A percentile compares a stretch with the other conserved stretches of the same genome.
Evolutionary conservation across 2,113 vertebrate genomes (phyloP).

Genomic region (human): DNA sequence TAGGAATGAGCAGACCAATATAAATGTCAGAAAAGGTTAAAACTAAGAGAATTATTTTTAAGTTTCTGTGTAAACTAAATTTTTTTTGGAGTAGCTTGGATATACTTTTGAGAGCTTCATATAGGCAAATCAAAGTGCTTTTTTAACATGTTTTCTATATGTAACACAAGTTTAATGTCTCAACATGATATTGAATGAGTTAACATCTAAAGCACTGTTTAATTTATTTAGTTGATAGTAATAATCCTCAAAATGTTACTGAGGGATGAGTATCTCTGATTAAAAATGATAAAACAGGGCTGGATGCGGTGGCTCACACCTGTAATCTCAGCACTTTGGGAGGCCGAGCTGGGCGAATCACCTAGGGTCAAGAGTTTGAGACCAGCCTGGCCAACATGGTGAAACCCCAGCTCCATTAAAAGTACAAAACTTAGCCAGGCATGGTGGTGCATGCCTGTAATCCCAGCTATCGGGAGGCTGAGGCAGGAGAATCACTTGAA

Average conservation of each 20-base stretch:
- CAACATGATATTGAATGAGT: background rate
- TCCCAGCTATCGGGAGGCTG: no score
- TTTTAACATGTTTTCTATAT: background rate
- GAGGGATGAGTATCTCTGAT: background rate
- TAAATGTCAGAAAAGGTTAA: background rate
- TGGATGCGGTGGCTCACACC: no score
- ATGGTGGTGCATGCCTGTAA: no score
- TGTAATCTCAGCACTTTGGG: no score
- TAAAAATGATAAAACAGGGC: background rate
- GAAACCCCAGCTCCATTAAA: no score
- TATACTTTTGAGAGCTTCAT: background rate
- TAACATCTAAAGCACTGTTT: slow-evolving; percentile 21
- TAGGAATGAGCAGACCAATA: background rate
- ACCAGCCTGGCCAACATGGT: no score
- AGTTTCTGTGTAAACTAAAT: background rate
- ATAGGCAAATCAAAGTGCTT: background rate
- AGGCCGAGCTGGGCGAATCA: no score
- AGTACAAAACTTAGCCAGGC: no score
- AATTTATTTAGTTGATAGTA: background rate
- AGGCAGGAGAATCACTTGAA: no score
- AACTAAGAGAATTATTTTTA: background rate
- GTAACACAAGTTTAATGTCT: background rate
- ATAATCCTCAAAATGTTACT: slow-evolving; percentile 3
- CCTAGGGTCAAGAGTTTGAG: no score
- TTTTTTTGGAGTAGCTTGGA: background rate